Conservation (phyloP, 2,113 vertebrate genomes). For the Origma solitaria region DNA sequence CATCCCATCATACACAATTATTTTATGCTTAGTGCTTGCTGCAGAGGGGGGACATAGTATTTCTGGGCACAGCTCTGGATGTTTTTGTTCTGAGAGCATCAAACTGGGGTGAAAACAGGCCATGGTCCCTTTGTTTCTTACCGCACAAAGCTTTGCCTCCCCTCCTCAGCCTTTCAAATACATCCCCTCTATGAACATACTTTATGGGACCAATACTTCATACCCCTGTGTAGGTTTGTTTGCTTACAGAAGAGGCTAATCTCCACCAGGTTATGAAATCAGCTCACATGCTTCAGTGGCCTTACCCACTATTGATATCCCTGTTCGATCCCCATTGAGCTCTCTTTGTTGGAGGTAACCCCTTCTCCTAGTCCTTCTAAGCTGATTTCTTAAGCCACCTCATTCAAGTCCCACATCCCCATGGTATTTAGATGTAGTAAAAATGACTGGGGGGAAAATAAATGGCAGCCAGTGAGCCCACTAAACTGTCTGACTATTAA, state of each 20-base stretch:
- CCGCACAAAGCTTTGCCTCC: not conserved
- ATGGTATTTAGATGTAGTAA: constrained; percentile 11
- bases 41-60: not conserved
- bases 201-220: not conserved
- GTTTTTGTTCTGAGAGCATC: not conserved
- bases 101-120: not conserved
- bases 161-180: not conserved
- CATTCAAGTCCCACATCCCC: not conserved
- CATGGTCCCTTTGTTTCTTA: not conserved
- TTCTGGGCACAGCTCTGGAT: not conserved
- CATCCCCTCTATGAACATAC: not conserved
- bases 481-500: constrained; percentile 45
- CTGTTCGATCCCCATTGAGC: not conserved
- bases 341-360: constrained; percentile 31
- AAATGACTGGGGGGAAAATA: constrained; percentile 11
- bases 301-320: not conserved
- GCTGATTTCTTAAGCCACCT: constrained; percentile 33
- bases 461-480: not conserved
- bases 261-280: constrained; percentile 33
- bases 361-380: not conserved
- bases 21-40: not conserved
- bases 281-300: constrained; percentile 25
- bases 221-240: not conserved
- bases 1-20: not conserved
- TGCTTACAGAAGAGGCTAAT: not conserved